Evolutionary conservation across 2,797 vertebrate species (phyloP).

Genomic region (Halcyon chelicuti): DNA sequence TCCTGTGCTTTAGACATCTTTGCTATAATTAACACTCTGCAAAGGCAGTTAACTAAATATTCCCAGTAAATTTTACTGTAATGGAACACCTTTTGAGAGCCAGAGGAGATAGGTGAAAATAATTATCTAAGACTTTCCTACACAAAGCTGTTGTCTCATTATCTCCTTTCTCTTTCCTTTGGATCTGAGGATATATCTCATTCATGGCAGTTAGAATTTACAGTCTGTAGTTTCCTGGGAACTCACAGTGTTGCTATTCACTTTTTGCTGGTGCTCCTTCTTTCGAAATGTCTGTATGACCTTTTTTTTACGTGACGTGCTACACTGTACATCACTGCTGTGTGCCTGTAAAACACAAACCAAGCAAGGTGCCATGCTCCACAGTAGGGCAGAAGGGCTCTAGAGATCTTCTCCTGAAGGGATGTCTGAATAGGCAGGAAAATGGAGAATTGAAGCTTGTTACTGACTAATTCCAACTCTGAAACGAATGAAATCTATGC

Average conservation of each 20-base stretch:
- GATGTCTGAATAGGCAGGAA: fast-evolving
- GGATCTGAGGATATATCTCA: background rate
- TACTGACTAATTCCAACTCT: background rate
- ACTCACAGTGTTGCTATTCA: fast-evolving
- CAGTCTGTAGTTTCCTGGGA: background rate
- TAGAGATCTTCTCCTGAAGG: background rate
- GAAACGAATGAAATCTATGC: background rate
- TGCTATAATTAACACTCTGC: background rate
- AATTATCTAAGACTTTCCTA: background rate
- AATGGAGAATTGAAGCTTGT: background rate
- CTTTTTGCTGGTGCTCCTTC: background rate
- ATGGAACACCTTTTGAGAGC: background rate
- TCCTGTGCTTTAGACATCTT: background rate
- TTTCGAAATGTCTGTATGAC: background rate
- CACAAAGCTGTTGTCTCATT: background rate
- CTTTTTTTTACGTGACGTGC: fast-evolving
- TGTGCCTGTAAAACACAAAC: background rate
- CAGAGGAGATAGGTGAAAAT: background rate
- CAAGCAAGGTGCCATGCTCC: background rate
- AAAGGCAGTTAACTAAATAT: background rate
- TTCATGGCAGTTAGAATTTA: fast-evolving
- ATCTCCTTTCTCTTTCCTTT: background rate
- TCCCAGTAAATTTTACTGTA: background rate
- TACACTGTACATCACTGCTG: fast-evolving
- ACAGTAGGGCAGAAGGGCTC: background rate